Evolutionary conservation across 2,888 invertebrate species (phyloP), one percentile per base, ranked within the genome.

Genomic region (Eilema sororculum): DNA sequence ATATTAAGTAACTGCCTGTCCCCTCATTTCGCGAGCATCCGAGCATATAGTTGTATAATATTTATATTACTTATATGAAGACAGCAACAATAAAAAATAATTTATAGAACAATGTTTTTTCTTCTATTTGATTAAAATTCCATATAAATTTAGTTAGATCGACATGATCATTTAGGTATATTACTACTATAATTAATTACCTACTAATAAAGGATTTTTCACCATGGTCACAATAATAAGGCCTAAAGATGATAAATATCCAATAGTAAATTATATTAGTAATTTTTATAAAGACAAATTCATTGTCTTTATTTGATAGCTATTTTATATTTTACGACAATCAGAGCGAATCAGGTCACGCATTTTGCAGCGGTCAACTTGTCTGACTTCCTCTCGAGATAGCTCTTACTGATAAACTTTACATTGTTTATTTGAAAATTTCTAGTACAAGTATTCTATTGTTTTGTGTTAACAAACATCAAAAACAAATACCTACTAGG

Each of bases 361-460:
- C 52, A 52, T 52, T 46, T 52, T 52, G 52, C 52, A 52, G 52
- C 52, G 52, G 52, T 52, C 52, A n/a, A 52, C n/a, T 52, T 20
- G 52, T 52, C 52, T 52, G 52, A 52, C 52, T 52, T 52, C 52
- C 52, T 52, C 52, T 52, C 52, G 52, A 52, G 52, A 52, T 52
- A 52, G 52, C 52, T 52, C 52, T 52, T 52, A 52, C 52, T 52
- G 52, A 52, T 52, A n/a, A 52, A 52, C 52, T 52, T 52, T 46
- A 46, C 13, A 46, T 20, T 52, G 52, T 52, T 52, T 52, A 9
- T 52, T n/a, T 52, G 52, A 52, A 52, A n/a, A 52, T 52, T 52
- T 52, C n/a, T 3, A 20, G 52, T 52, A 52, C 52, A 52, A n/a
- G 41, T 52, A 52, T 52, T 52, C 52, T 52, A 9, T 52, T 20